Evolutionary conservation across 92 coral and sea anemone genomes (phyloP), one percentile per base, ranked within the genome.

Genomic region (Phymanthus crucifer): DNA sequence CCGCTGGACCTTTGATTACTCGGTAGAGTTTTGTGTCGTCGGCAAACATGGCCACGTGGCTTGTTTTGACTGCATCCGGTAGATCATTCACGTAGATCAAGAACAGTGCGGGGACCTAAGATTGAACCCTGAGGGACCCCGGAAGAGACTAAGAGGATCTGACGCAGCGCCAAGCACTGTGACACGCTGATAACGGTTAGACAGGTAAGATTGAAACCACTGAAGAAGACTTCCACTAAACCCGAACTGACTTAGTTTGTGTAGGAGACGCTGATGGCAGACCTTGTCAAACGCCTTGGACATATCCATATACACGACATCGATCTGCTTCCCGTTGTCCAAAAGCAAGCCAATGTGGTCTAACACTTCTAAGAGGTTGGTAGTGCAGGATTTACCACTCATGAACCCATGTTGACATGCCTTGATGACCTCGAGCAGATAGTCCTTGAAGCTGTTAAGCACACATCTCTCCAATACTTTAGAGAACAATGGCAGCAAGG

Each of bases 391-490:
- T 27, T 57, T 79, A 37, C 84, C 80, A 32, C 33, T 23, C 57
- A 79, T 40, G 54, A 79, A 85, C 16, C 84, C 77, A 70, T 80
- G 84, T 61, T 78, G 84, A 27, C 34, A 37, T 26, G 40, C 54
- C 21, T 70, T 64, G 17, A 80, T 69, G 67, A 75, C 3, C 3
- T 67, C n/a, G 47, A 67, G 19, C 11, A 75, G 66, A 34, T 75
- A 68, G 27, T 75, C 67, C 21, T 45, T 75, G 4, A 50, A 8
- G 26, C 27, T 2, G 3, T 45, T 32, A 18, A 13, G 47, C 5
- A 72, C 32, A 33, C 54, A 72, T n/a, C 77, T 52, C n/a, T 72
- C 54, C 5, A 72, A 32, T 13, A 40, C n/a, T 26, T 72, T 72
- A 10, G 54, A 72, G 16, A 38, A 11, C 21, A 72, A 23, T 17